These are phyloP conservation scores for Catagonus wagneri DNA, from an alignment of 2,113 vertebrate genomes.

Conservation along the genomic window DNA sequence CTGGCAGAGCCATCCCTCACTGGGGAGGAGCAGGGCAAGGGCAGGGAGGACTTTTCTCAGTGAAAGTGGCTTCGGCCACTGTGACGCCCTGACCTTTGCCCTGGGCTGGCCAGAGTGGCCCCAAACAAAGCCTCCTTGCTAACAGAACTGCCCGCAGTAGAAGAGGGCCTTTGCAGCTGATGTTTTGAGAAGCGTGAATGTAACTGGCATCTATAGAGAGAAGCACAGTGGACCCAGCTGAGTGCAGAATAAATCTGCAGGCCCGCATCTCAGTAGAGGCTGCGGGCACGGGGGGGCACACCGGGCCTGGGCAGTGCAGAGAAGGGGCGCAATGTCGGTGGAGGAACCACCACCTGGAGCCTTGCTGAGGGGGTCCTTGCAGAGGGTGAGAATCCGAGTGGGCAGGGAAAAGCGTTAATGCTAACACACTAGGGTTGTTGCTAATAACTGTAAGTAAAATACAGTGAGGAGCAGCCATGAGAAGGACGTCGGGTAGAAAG, in stretches of 20 bases:
- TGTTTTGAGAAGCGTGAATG: neutral
- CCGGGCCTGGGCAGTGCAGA: neutral
- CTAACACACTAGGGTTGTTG: neutral
- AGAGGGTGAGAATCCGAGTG: neutral
- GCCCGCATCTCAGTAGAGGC: neutral
- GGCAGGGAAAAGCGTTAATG: neutral
- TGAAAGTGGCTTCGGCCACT: neutral
- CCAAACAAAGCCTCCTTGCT: neutral
- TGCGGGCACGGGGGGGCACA: neutral
- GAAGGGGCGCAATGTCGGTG: neutral
- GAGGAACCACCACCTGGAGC: neutral
- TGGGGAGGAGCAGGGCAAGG: too few relatives aligned
- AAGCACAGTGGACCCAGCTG: neutral
- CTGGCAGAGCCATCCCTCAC: neutral
- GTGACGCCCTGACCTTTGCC: conserved; percentile 28
- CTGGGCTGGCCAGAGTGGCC: neutral
- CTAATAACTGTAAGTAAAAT: neutral
- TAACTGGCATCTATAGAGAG: neutral
- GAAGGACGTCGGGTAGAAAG: neutral
- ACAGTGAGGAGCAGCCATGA: neutral
- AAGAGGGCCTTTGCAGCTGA: neutral
- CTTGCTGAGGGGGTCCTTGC: neutral
- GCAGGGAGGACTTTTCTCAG: neutral
- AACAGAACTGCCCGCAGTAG: neutral
- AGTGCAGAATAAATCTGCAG: neutral